A percentile compares a stretch with the other conserved stretches of the same genome.
These are phyloP conservation scores for Samia ricini DNA, from an alignment of 1,140 invertebrate genomes.

Conservation along the genomic window DNA sequence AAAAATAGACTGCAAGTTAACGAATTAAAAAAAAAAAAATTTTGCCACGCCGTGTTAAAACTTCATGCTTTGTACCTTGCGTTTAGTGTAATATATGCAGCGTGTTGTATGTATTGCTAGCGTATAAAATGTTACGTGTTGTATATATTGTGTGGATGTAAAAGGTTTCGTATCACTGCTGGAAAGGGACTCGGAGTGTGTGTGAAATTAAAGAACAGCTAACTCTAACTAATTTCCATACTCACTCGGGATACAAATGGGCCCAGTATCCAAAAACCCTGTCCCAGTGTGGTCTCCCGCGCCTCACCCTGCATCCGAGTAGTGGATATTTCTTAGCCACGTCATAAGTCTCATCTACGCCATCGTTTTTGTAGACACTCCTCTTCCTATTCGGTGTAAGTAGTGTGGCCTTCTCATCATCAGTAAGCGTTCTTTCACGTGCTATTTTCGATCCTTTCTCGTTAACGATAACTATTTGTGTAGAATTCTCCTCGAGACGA, in stretches of 20 bases:
- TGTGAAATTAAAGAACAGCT: background rate
- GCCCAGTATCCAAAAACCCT: slow-evolving; percentile 68
- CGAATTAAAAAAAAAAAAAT: too few species aligned
- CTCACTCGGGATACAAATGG: slow-evolving; percentile 67
- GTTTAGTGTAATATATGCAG: too few species aligned
- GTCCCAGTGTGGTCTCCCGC: slow-evolving; percentile 66
- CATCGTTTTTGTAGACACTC: slow-evolving; percentile 20
- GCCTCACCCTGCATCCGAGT: slow-evolving; percentile 54
- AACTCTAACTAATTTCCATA: background rate
- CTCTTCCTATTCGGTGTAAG: slow-evolving; percentile 53
- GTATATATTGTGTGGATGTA: too few species aligned
- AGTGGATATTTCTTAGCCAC: slow-evolving; percentile 57
- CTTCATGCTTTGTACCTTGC: too few species aligned
- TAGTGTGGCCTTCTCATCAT: slow-evolving; percentile 50
- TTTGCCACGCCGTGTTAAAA: too few species aligned
- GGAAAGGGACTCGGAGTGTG: background rate
- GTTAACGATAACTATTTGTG: slow-evolving; percentile 49
- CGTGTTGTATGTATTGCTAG: too few species aligned
- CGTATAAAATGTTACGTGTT: too few species aligned
- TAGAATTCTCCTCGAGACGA: slow-evolving; percentile 24
- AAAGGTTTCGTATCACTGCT: too few species aligned
- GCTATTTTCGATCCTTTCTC: slow-evolving; percentile 49
- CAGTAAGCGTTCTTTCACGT: slow-evolving; percentile 27
- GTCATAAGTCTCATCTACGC: slow-evolving; percentile 36
- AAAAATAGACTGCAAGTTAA: too few species aligned